Conservation (phyloP, 2,888 invertebrate species). For the Auanema freiburgensis region DNA sequence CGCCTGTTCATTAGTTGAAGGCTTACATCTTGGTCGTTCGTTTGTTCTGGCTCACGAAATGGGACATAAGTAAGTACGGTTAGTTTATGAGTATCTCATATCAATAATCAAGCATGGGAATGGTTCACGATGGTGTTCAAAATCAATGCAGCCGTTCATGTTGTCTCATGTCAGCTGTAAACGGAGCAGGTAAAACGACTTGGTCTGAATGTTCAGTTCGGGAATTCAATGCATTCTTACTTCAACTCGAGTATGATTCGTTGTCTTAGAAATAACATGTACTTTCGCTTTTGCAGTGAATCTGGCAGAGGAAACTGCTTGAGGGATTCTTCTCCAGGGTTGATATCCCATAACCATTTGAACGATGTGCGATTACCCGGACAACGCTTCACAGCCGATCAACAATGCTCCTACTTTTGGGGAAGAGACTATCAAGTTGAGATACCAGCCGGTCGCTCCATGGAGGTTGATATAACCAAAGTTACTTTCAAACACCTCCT, state of each 20-base stretch:
- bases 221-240: constrained; percentile 62
- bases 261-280: background rate
- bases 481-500: background rate
- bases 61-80: constrained; percentile 63
- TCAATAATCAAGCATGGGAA: constrained; percentile 59
- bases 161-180: constrained; percentile 64
- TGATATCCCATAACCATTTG: constrained; percentile 54
- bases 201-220: constrained; percentile 62
- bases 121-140: constrained; percentile 65
- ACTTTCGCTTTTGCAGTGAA: constrained; percentile 42
- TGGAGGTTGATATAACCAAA: constrained; percentile 39
- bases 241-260: constrained; percentile 57
- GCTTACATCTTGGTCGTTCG: constrained; percentile 62
- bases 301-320: constrained; percentile 62
- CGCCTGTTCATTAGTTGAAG: constrained; percentile 63
- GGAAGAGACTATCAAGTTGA: constrained; percentile 62
- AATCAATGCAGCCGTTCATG: constrained; percentile 61
- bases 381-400: constrained; percentile 63
- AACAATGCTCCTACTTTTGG: constrained; percentile 65
- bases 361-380: constrained; percentile 56
- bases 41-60: constrained; percentile 65
- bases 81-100: background rate
- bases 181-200: constrained; percentile 64
- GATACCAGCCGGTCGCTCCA: constrained; percentile 58
- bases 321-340: constrained; percentile 51